These are phyloP conservation scores for Platynereis dumerilii DNA, from an alignment of 2,888 invertebrate genomes.

Conservation along the genomic window DNA sequence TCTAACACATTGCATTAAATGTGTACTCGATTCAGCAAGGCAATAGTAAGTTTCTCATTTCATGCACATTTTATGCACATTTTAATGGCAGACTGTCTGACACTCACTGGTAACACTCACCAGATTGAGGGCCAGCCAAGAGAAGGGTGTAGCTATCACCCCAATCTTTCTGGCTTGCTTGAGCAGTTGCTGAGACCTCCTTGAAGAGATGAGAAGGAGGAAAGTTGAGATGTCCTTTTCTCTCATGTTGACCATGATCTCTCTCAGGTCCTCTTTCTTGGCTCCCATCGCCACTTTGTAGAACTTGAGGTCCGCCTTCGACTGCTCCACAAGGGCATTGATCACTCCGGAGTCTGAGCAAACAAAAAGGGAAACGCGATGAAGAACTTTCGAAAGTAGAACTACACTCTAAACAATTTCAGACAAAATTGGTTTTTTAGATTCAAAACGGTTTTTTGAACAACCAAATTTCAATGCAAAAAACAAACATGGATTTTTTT, in stretches of 20 bases:
- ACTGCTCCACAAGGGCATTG: constrained; percentile 7
- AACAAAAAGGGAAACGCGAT: too few species aligned
- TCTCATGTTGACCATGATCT: constrained; percentile 13
- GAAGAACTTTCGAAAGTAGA: too few species aligned
- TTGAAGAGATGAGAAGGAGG: constrained; percentile 9
- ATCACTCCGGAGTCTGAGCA: constrained; percentile 8
- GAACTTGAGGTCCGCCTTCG: constrained; percentile 14
- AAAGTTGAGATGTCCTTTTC: constrained; percentile 5
- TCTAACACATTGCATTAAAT: too few species aligned
- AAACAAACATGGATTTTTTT: too few species aligned
- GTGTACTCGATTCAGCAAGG: too few species aligned
- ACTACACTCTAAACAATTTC: too few species aligned
- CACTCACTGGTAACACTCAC: too few species aligned
- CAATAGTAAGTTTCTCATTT: too few species aligned
- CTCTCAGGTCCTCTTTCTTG: not conserved
- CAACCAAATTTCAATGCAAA: too few species aligned
- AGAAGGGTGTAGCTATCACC: constrained; percentile 10
- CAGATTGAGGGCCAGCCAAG: constrained; percentile 19
- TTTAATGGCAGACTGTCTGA: not conserved
- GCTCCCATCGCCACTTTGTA: not conserved
- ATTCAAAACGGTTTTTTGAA: too few species aligned
- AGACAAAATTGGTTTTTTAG: too few species aligned
- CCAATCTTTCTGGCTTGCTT: constrained; percentile 16
- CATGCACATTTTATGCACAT: too few species aligned
- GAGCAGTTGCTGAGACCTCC: not conserved